These are phyloP conservation scores for Ambastaia sidthimunki DNA, from an alignment of 2,797 vertebrate species.

Conservation along the genomic window DNA sequence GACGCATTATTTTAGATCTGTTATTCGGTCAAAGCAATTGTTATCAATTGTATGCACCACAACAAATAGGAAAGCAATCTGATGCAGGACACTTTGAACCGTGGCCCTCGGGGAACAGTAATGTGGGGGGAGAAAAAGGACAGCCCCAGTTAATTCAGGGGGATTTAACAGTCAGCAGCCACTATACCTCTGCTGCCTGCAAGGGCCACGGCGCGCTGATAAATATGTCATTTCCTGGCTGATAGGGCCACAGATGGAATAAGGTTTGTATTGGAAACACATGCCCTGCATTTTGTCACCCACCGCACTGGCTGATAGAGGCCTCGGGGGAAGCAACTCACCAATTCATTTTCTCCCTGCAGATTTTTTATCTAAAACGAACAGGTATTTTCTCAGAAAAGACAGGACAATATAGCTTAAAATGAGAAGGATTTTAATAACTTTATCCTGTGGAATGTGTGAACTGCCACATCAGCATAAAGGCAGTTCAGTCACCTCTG, in stretches of 20 bases:
- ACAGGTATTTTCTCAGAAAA: conserved; percentile 84
- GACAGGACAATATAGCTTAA: conserved; percentile 80
- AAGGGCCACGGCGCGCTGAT: conserved; percentile 86
- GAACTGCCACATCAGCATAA: conserved; percentile 64
- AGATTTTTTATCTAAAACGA: conserved; percentile 84
- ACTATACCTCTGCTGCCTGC: conserved; percentile 65
- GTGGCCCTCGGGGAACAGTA: conserved; percentile 54
- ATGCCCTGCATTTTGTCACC: conserved; percentile 87
- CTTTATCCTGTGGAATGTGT: conserved; percentile 38
- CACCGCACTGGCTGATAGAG: conserved; percentile 84
- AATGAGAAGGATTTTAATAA: conserved; percentile 61
- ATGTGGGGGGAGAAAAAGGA: conserved; percentile 54
- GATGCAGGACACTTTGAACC: conserved; percentile 51
- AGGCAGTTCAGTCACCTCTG: conserved; percentile 70
- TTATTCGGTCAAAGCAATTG: conserved; percentile 51
- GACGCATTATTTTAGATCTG: conserved; percentile 30
- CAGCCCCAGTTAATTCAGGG: conserved; percentile 77
- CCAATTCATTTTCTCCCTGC: conserved; percentile 88
- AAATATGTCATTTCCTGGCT: conserved; percentile 88
- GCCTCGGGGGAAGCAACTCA: conserved; percentile 80
- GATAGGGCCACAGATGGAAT: conserved; percentile 90
- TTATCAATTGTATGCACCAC: conserved; percentile 51
- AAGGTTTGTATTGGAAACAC: conserved; percentile 90
- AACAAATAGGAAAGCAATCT: conserved; percentile 59
- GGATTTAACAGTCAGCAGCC: conserved; percentile 70